These are phyloP conservation scores for Physella acuta DNA, from an alignment of 1,140 invertebrate species.

Conservation along the genomic window DNA sequence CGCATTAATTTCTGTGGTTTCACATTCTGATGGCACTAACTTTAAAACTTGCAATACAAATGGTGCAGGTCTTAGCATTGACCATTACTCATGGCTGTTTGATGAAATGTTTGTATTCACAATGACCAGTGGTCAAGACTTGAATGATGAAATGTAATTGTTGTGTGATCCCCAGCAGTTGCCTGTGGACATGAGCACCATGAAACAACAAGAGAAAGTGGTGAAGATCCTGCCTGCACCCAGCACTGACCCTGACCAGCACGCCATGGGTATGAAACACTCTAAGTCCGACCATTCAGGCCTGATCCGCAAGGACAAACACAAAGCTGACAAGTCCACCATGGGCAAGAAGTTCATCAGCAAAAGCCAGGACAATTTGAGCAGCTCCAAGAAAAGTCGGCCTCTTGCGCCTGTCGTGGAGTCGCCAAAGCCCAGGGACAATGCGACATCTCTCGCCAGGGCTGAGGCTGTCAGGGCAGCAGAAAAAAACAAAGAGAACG, in stretches of 20 bases:
- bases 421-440: slow-evolving; percentile 33
- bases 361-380: slow-evolving; percentile 58
- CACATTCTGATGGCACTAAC: no score
- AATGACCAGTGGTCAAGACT: no score
- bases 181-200: not conserved
- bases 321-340: not conserved
- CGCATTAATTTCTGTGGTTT: no score
- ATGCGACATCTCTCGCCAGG: slow-evolving; percentile 22
- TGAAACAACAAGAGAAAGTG: not conserved
- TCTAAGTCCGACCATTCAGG: slow-evolving; percentile 45
- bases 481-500: slow-evolving; percentile 30
- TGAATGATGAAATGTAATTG: no score
- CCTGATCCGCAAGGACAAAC: slow-evolving; percentile 31
- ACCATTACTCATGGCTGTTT: no score
- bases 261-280: slow-evolving; percentile 43
- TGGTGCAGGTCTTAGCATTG: no score
- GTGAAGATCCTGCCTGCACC: not conserved
- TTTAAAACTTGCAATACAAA: no score
- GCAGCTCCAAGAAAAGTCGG: slow-evolving; percentile 40
- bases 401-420: slow-evolving; percentile 35
- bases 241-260: not conserved
- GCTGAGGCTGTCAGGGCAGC: slow-evolving; percentile 23
- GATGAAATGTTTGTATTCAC: no score
- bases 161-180: no score
- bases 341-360: slow-evolving; percentile 48